Evolutionary conservation across 2,888 invertebrate genomes (phyloP), one percentile per base, ranked within the genome.

Genomic region (Copidosoma aretas): DNA sequence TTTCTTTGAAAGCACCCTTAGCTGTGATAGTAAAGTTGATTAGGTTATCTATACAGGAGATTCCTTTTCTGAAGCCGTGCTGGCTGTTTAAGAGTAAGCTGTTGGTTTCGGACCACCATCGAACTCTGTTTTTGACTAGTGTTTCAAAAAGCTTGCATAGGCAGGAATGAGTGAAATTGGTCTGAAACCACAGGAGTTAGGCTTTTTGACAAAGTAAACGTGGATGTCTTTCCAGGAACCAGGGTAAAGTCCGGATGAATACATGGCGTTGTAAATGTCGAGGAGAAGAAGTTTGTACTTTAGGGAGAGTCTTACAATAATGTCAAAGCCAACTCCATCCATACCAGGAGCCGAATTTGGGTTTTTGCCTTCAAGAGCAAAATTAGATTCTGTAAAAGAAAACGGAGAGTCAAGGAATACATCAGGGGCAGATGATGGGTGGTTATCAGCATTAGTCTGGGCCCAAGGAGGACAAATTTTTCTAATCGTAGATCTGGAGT

Each of bases 61-160:
- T 14, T 1, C 43, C 43, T 15, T 14, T 14, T 46, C 43, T 46
- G 43, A 46, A 46, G 12, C 43, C 43, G 12, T 46, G 43, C 12
- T 46, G 43, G 15, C 3, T 3, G 3, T 14, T 46, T 14, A 12
- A 12, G 14, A 46, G 43, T 2, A 46, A 3, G 17, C 12, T 46
- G 17, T 4, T 8, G 15, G 8, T 46, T 46, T 46, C 8, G 12
- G 12, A 4, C 43, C 43, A 46, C 14, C 17, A 46, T 17, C 12
- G 43, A 8, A 46, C 3, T 3, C 43, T 8, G 3, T 15, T 15
- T 17, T 46, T 46, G 12, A 46, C 8, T 10, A 56, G 14, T 3
- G 15, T 32, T 56, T 56, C 56, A 12, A 56, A 56, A 2, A 56
- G 10, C 17, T 56, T 56, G 56, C 25, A 25, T 32, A 56, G 17